Evolutionary conservation across 2,113 vertebrate species (phyloP), one percentile per base, ranked within the genome.

Genomic region (Microcebus ravelobensis): DNA sequence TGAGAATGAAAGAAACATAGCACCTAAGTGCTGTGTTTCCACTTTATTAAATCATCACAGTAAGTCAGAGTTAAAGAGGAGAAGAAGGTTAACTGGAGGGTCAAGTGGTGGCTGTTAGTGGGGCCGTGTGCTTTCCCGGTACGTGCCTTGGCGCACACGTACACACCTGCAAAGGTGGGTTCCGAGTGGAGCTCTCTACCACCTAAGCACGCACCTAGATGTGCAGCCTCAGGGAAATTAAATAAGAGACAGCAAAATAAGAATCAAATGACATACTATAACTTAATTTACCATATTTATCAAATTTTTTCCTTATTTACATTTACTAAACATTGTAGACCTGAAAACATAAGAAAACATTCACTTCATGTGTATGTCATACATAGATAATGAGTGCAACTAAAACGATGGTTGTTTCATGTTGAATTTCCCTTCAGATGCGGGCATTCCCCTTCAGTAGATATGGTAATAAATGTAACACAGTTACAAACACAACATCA

Each of bases 301-400:
- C 96, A 98, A 96, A 92, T 67, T 83, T 71, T 36, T 90, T 89
- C 94, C 96, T 61, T 98, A 98, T 98, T 87, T 96, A 98, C 96
- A 97, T 93, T 97, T 96, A 97, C 88, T 98, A 65, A 94, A 94
- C 31, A 97, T 96, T 90, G 85, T 97, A 96, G 97, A 98, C 97
- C 65, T 73, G 93, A 96, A 74, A 96, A 98, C 70, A 50, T 25
- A 96, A 88, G 97, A 21, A 90, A 95, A 97, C 86, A 5, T 96
- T 98, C 87, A 94, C 55, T 95, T 93, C 61, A 97, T 67, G 85
- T 96, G 84, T 52, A 67, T 59, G 39, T 55, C 68, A 89, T 82
- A 98, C 89, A 94, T 79, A 86, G 96, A 97, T 57, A 96, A 63
- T 57, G 97, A 98, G 98, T 98, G 98, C 98, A 99, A 98, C 95